A percentile compares a stretch with the other conserved stretches of the same genome.
Evolutionary conservation across 2,797 vertebrate species (phyloP).

Genomic region (Helicolenus hilgendorfi): DNA sequence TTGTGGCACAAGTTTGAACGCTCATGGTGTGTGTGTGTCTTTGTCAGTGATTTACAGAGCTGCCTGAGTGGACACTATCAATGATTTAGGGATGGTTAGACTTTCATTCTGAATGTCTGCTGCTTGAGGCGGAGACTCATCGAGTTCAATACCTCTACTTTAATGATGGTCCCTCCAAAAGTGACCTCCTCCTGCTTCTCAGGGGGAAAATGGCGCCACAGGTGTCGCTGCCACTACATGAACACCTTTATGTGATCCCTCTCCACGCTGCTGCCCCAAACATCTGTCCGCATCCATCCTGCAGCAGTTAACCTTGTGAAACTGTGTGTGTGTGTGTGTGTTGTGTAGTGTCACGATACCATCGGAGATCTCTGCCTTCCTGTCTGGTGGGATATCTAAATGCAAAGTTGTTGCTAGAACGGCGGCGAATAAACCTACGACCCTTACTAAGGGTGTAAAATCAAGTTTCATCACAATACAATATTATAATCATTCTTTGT

Average conservation of each 20-base stretch:
- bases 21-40: neutral
- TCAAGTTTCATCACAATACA: neutral
- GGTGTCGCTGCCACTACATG: conserved; percentile 22
- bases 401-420: no score
- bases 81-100: neutral
- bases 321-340: neutral
- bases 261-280: neutral
- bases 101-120: neutral
- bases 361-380: neutral
- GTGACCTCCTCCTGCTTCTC: conserved; percentile 47
- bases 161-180: conserved; percentile 44
- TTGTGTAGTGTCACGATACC: neutral
- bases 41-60: conserved; percentile 16
- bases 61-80: neutral
- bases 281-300: conserved; percentile 24
- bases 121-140: neutral
- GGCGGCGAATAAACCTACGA: neutral
- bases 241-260: neutral
- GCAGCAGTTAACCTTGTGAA: conserved; percentile 8
- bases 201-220: neutral
- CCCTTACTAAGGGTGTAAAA: neutral
- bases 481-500: neutral
- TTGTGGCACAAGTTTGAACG: neutral
- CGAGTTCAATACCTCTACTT: neutral
- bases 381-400: neutral